These are phyloP conservation scores for Lasaia peninsularis DNA, from an alignment of 1,140 invertebrate species.

Conservation along the genomic window DNA sequence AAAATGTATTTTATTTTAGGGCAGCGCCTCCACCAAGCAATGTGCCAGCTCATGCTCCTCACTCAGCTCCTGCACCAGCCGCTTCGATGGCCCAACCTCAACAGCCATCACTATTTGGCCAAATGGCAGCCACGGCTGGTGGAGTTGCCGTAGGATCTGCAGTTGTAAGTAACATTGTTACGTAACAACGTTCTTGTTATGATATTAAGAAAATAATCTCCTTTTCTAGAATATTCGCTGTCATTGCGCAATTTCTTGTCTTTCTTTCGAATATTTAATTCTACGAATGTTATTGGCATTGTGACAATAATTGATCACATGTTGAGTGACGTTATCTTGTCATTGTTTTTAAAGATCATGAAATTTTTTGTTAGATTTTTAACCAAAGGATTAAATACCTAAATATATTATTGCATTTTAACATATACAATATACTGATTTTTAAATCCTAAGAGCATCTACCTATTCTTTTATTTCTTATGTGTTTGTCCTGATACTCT, in stretches of 20 bases:
- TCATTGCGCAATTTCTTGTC: slow-evolving; percentile 18
- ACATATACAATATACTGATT: too few species aligned
- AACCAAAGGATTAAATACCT: not conserved
- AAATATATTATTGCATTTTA: too few species aligned
- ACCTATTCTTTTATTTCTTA: too few species aligned
- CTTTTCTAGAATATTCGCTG: slow-evolving; percentile 1
- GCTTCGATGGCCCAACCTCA: slow-evolving; percentile 57
- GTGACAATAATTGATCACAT: slow-evolving; percentile 11
- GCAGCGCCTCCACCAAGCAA: slow-evolving; percentile 73
- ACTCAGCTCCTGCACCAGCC: slow-evolving; percentile 79
- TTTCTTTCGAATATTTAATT: slow-evolving; percentile 12
- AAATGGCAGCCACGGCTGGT: slow-evolving; percentile 95
- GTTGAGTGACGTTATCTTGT: slow-evolving; percentile 12
- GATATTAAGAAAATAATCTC: slow-evolving; percentile 4
- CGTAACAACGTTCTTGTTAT: slow-evolving; percentile 43
- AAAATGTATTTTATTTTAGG: slow-evolving; percentile 41
- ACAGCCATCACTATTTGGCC: slow-evolving; percentile 83
- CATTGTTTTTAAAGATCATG: not conserved
- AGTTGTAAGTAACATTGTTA: slow-evolving; percentile 78
- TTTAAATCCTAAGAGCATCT: too few species aligned
- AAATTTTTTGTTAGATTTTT: not conserved
- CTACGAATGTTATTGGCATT: slow-evolving; percentile 6
- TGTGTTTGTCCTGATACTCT: too few species aligned
- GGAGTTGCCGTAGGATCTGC: slow-evolving; percentile 93
- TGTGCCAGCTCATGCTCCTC: slow-evolving; percentile 77